Base-by-base conservation (phyloP, 1,140 invertebrate species). In the Megalonaias nervosa region DNA sequence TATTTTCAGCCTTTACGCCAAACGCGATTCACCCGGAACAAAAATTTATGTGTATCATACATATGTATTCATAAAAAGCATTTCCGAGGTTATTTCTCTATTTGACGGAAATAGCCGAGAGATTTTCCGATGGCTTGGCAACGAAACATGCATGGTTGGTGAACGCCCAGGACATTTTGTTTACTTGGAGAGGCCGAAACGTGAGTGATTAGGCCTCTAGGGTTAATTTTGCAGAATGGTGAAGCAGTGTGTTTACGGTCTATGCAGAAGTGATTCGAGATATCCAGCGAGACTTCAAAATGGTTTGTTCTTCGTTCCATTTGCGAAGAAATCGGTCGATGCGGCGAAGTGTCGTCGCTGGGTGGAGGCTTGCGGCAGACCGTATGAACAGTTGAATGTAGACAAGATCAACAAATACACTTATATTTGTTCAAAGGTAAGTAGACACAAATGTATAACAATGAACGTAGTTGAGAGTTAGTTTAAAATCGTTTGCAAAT, bases 371-470 rank as follows among this genome's bases (percentile, higher is more conserved):
- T 85, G 84, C 57, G 76, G 78, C 16, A 65, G 82, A 23, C 82
- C 83, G 19, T 76, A 80, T 68, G 73, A 74, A 13, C 80, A 81
- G 59, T 67, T 84, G 16, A 83, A 83, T 60, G 64, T 80, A 13
- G 31, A 73, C 15, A 70, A 67, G 16, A 72, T 85, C 19, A 80
- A 84, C 61, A 76, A 82, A 62, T 69, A 80, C 57, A 69, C 73
- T 71, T 74, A 59, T 19, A 75, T 80, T 55, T 80, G 77, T 69
- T 79, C 80, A 61, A 84, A 82, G 80, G 82, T 84, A 80, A n/a
- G 74, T 1, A 31, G 31, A 31, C 31, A 31, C 2, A 31, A 31
- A 31, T 31, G 31, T 31, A 31, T 31, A 31, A 31, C 1, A 31
- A 31, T 31, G 1, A 31, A 5, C 31, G 2, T 31, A 31, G 31